These are phyloP conservation scores for Sphaeramia orbicularis DNA, from an alignment of 2,797 vertebrate species.

Conservation along the genomic window DNA sequence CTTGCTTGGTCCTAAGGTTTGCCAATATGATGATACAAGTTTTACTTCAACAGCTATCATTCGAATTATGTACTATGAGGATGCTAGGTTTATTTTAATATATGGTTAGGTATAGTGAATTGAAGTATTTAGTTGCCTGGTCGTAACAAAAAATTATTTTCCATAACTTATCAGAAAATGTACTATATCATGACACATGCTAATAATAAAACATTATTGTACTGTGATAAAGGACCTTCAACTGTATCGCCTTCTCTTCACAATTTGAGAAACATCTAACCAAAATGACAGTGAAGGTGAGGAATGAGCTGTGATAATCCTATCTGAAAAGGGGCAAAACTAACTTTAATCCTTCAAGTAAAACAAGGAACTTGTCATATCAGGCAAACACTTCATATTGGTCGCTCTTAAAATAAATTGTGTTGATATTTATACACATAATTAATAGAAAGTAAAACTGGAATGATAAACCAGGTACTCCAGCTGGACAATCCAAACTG, in stretches of 20 bases:
- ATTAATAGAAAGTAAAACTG: not conserved
- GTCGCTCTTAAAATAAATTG: not conserved
- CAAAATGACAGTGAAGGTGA: not conserved
- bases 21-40: not conserved
- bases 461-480: slow-evolving; percentile 14
- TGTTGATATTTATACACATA: too few species aligned
- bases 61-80: not conserved
- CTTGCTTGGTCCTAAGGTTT: not conserved
- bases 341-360: not conserved
- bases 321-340: not conserved
- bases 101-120: not conserved
- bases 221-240: not conserved
- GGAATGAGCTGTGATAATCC: not conserved
- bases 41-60: not conserved
- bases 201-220: not conserved
- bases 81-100: not conserved
- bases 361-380: not conserved
- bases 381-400: not conserved
- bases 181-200: not conserved
- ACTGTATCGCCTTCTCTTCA: not conserved
- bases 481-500: not conserved
- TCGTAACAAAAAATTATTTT: not conserved
- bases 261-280: not conserved
- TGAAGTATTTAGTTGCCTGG: not conserved
- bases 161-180: not conserved